Evolutionary conservation across 2,113 vertebrate genomes (phyloP).

Genomic region (Dipodomys spectabilis): DNA sequence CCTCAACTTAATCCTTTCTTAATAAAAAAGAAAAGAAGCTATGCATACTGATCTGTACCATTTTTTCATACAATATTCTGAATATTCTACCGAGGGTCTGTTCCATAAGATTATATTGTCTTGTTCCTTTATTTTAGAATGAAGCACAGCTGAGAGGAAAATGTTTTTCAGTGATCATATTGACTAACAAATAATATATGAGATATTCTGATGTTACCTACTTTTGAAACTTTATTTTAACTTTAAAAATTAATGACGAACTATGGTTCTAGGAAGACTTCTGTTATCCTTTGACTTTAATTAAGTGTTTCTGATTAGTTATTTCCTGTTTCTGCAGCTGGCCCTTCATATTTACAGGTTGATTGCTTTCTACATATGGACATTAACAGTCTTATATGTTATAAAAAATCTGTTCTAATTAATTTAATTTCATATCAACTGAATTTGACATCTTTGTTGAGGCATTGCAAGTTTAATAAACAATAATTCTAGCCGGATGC

Average conservation of each 20-base stretch:
- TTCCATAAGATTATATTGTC: not conserved
- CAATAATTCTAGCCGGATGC: too few species aligned
- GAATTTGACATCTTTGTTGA: conserved; percentile 8
- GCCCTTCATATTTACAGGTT: conserved; percentile 36
- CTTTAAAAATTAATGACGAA: conserved; percentile 19
- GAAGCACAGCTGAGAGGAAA: not conserved
- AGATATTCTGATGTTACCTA: not conserved
- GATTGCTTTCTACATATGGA: conserved; percentile 7
- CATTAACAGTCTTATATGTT: not conserved
- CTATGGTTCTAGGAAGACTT: not conserved
- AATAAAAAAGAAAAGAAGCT: not conserved
- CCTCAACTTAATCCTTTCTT: not conserved
- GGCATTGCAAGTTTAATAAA: not conserved
- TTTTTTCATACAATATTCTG: not conserved
- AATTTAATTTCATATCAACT: conserved; percentile 33
- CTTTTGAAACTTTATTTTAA: conserved; percentile 34
- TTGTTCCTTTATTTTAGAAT: conserved; percentile 3
- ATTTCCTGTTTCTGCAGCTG: not conserved
- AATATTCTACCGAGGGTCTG: not conserved
- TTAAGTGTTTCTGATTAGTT: conserved; percentile 53
- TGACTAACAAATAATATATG: not conserved
- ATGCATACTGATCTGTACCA: not conserved
- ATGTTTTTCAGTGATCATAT: not conserved
- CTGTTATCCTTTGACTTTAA: conserved; percentile 6
- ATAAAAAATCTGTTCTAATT: conserved; percentile 52